Base-by-base conservation (phyloP, 2,113 vertebrate species). In the Sinocyclocheilus rhinocerous region DNA sequence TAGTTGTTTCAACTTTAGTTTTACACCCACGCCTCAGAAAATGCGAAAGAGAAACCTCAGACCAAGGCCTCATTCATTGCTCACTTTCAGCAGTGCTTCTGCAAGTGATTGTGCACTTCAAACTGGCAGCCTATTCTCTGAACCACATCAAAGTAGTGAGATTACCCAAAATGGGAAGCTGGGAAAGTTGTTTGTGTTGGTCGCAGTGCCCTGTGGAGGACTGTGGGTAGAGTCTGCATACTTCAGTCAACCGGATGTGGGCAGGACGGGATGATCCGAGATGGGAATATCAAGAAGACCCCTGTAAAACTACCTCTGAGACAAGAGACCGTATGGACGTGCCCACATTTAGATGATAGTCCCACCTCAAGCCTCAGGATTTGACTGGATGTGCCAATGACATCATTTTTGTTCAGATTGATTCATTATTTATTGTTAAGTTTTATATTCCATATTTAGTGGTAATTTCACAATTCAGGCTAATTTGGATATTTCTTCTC, bases 201-300 rank as follows among this genome's bases (percentile, higher is more conserved):
- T 88, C 83, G 80, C 87, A 84, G 86, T 76, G 55, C 85, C 85
- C 89, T 26, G 67, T 72, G 24, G 57, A 78, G 67, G 59, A 48
- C 78, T 57, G 85, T 84, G 65, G 87, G 73, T 42, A 85, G 76
- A 89, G 87, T 79, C 83, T 87, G 88, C 81, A 88, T 91, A 91
- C 91, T 92, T 91, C 87, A 90, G 88, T 85, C 81, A 78, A 85
- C 89, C 91, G 94, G 93, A 95, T 94, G 93, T 93, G 90, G 92
- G 87, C 88, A 93, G 86, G 89, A 81, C 83, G 89, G 92, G 91
- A 91, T 92, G 93, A 92, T 91, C 91, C 92, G 91, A 92, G 87
- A 91, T 91, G 93, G 93, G 91, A 94, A 95, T 88, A 89, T 88
- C 87, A 86, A 90, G 59, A 81, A 9, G 52, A 83, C 85, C 78